Evolutionary conservation across 37 sponge, comb jelly and placozoan genomes (phyloP), one percentile per base, ranked within the genome.

Genomic region (Eunapius fragilis): DNA sequence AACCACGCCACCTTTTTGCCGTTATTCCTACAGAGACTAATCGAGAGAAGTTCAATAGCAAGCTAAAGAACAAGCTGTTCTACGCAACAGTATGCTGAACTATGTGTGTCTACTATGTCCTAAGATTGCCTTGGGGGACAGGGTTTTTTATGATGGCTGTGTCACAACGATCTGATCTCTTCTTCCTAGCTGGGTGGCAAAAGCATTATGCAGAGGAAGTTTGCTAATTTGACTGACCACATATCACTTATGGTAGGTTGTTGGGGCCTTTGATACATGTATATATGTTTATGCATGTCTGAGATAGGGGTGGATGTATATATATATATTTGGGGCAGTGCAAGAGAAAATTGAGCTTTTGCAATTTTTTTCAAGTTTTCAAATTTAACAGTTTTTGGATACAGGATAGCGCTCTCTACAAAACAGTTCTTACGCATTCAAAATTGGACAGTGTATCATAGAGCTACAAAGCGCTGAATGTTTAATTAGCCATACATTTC

Each of bases 41-140:
- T 47, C 96, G 92, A 17, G 92, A 90, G 72, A 95, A 86, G 80
- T 91, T 91, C 48, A 93, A 89, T 72, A 88, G 38, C 38, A 37
- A 94, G 58, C 85, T 85, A 37, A 95, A 83, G 81, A 97, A 97
- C 92, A 97, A 97, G 84, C 77, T 95, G 36, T 81, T 82, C 77
- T 97, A 97, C 84, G 72, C 76, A 6, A 83, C 70, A 48, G 93
- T 93, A 27, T 48, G 93, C 73, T 27, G 12, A 5, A 10, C 25
- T 31, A 13, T 19, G 1, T 19, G 14, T 58, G 58, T n/a, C n/a
- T n/a, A n/a, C n/a, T 58, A 17, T 11, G 17, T 58, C 19, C 14
- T 17, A 12, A 19, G 6, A 58, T 58, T 58, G 58, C 14, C 22
- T 58, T 45, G 9, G 47, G 58, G 6, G 58, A 17, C 22, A 58